A percentile compares a stretch with the other conserved stretches of the same genome.
Evolutionary conservation across 1,140 invertebrate species (phyloP).

Genomic region (Lutraria rhynchaena): DNA sequence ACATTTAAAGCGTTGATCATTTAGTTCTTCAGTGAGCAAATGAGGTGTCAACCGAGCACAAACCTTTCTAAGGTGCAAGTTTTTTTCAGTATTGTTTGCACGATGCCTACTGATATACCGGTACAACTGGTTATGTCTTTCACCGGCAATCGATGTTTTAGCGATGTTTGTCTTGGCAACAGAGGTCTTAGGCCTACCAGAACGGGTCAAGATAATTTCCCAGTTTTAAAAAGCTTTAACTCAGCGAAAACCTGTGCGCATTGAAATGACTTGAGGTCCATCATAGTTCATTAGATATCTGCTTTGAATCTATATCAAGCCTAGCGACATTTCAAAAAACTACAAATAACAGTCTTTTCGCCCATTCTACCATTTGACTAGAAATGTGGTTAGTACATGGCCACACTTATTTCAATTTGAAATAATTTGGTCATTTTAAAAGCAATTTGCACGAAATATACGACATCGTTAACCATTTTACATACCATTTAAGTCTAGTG

Average conservation of each 20-base stretch:
- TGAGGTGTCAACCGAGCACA: not conserved
- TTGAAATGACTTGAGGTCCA: too few relatives aligned
- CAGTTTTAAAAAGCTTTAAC: too few relatives aligned
- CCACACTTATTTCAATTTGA: conserved; percentile 2
- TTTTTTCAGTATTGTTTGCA: too few relatives aligned
- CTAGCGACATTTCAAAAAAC: not conserved
- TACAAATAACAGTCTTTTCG: not conserved
- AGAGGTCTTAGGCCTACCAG: not conserved
- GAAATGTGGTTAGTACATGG: not conserved
- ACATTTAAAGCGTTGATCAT: not conserved
- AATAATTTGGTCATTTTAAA: not conserved
- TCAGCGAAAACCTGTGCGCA: too few relatives aligned
- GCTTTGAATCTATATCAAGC: conserved; percentile 2
- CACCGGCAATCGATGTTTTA: conserved; percentile 1
- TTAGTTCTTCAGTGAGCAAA: not conserved
- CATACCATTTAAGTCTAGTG: not conserved
- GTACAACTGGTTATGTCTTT: conserved; percentile 1
- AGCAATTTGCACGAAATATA: not conserved
- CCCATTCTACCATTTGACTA: not conserved
- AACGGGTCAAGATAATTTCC: too few relatives aligned
- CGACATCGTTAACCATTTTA: not conserved
- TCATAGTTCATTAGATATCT: too few relatives aligned
- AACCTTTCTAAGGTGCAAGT: too few relatives aligned
- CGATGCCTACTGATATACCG: not conserved
- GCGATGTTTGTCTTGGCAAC: not conserved